phyloP scores from a whole-genome alignment of 2,888 invertebrate species.

The Theodoxus fluviatilis region DNA sequence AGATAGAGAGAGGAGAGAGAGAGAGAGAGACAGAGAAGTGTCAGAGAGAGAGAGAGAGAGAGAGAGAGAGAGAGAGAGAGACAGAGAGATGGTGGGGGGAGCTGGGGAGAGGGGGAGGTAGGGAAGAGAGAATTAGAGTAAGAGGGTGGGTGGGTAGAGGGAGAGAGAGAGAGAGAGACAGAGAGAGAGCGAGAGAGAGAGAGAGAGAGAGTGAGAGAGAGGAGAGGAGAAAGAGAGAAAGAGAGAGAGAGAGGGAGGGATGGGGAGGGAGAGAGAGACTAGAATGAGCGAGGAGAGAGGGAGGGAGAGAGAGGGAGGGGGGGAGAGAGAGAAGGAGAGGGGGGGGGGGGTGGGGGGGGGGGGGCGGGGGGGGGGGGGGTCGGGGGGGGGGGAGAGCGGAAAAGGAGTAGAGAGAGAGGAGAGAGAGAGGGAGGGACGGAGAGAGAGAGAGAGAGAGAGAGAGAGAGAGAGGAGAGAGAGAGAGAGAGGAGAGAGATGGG shows the following conservation, averaged over 20 bases:
- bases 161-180: neutral
- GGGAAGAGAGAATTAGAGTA: no score
- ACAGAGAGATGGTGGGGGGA: no score
- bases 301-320: neutral
- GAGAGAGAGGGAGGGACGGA: slow-evolving; percentile 11
- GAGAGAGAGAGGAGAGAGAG: neutral
- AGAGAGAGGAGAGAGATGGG: neutral
- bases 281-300: neutral
- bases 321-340: neutral
- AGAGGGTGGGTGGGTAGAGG: no score
- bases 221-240: neutral
- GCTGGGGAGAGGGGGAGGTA: no score
- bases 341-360: neutral
- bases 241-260: neutral
- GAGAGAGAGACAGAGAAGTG: no score
- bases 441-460: neutral
- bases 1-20: no score
- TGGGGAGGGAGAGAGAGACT: neutral
- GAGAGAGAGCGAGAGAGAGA: neutral
- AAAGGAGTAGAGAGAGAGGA: neutral
- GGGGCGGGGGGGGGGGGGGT: neutral
- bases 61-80: no score
- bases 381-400: neutral
- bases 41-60: no score
- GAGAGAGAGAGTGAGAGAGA: neutral